phyloP scores from a whole-genome alignment of 92 coral and sea anemone genomes.

The Epizoanthus scotinus region DNA sequence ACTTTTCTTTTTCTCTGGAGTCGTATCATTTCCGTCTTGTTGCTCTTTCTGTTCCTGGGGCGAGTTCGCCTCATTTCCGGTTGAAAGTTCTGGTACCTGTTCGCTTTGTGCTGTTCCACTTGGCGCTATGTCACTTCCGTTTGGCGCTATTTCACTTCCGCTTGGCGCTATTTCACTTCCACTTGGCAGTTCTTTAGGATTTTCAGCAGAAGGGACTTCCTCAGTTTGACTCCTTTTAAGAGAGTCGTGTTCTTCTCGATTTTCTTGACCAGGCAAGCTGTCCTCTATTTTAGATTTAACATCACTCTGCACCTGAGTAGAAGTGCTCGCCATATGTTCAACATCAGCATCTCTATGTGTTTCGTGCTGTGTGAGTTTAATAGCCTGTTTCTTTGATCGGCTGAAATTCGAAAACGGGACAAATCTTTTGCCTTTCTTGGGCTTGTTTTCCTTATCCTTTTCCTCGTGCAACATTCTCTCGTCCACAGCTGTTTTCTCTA shows the following conservation, averaged over 20 bases:
- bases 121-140: conserved; percentile 32
- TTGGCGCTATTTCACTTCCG: conserved; percentile 36
- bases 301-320: conserved; percentile 5
- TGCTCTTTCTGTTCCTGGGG: background rate
- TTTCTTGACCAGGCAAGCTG: background rate
- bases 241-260: background rate
- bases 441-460: conserved; percentile 15
- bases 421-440: conserved; percentile 27
- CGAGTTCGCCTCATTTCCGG: conserved; percentile 23
- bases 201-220: conserved; percentile 14
- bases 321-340: background rate
- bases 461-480: background rate
- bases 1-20: conserved; percentile 22
- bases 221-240: background rate
- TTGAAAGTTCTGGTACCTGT: conserved; percentile 30
- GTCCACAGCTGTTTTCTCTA: background rate
- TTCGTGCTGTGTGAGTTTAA: background rate
- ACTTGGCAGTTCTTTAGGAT: conserved; percentile 16
- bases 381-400: conserved; percentile 28
- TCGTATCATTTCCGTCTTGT: conserved; percentile 22
- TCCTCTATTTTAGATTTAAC: background rate
- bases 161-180: conserved; percentile 17
- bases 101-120: too few relatives aligned
- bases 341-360: background rate
- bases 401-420: conserved; percentile 19